Percentiles rank a stretch among this genome's conserved stretches.
Evolutionary conservation across 2,797 vertebrate species (phyloP).

Genomic region (Coluber constrictor): DNA sequence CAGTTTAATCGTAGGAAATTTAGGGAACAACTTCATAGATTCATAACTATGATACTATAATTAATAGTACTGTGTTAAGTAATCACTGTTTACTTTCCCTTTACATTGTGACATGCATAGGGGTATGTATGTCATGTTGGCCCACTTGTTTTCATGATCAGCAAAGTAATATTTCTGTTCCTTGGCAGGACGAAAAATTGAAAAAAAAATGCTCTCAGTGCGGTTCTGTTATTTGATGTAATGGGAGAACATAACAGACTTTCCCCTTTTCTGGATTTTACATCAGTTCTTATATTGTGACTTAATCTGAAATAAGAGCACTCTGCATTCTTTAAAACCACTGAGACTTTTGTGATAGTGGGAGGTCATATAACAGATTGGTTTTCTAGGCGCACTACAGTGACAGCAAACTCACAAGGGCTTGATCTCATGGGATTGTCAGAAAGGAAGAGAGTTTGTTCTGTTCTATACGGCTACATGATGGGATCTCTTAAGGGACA

Average conservation of each 20-base stretch:
- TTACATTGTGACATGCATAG: not conserved
- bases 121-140: not conserved
- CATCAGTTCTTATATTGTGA: fast-evolving
- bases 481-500: conserved; percentile 61
- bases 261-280: not conserved
- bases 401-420: not conserved
- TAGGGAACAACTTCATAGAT: not conserved
- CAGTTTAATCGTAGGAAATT: not conserved
- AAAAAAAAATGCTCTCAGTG: not conserved
- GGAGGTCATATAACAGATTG: not conserved
- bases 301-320: not conserved
- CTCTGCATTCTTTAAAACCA: not conserved
- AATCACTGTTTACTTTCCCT: not conserved
- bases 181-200: not conserved
- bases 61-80: not conserved
- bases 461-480: conserved; percentile 53
- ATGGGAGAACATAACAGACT: not conserved
- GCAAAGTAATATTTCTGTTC: not conserved
- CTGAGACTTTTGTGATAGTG: not conserved
- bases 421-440: conserved; percentile 4
- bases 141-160: not conserved
- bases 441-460: conserved; percentile 38
- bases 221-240: not conserved
- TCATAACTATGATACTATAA: not conserved
- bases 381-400: not conserved